phyloP scores from a whole-genome alignment of 2,888 invertebrate genomes.

The Steinernema carpocapsae region DNA sequence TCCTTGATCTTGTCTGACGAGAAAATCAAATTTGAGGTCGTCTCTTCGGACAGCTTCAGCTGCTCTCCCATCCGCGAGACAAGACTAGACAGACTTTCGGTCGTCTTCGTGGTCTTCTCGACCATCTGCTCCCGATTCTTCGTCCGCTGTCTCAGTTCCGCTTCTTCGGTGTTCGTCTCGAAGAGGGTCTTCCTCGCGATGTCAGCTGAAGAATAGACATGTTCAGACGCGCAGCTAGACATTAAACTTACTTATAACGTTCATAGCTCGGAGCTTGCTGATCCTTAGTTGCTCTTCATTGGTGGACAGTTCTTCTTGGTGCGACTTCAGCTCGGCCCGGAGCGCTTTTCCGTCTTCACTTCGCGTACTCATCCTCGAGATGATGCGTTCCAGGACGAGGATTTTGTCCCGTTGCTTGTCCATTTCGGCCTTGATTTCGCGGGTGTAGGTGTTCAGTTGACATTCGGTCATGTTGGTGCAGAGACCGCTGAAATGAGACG shows the following conservation, averaged over 20 bases:
- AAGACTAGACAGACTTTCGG: conserved; percentile 33
- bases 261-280: background rate
- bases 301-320: background rate
- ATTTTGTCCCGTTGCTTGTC: background rate
- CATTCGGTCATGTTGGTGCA: background rate
- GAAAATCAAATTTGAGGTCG: conserved; percentile 79
- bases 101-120: background rate
- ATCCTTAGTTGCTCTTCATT: background rate
- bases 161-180: background rate
- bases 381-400: background rate
- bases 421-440: background rate
- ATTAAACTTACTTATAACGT: background rate
- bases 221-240: background rate
- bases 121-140: conserved; percentile 3
- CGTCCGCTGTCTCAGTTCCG: background rate
- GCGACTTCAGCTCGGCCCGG: background rate
- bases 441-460: background rate
- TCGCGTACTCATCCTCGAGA: background rate
- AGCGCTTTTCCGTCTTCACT: background rate
- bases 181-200: background rate
- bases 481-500: background rate
- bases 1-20: conserved; percentile 57
- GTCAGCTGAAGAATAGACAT: background rate
- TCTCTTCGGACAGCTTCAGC: conserved; percentile 75
- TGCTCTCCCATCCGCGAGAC: conserved; percentile 40